Base-by-base conservation (phyloP, 1,140 invertebrate genomes). In the Drosophila nikananu region DNA sequence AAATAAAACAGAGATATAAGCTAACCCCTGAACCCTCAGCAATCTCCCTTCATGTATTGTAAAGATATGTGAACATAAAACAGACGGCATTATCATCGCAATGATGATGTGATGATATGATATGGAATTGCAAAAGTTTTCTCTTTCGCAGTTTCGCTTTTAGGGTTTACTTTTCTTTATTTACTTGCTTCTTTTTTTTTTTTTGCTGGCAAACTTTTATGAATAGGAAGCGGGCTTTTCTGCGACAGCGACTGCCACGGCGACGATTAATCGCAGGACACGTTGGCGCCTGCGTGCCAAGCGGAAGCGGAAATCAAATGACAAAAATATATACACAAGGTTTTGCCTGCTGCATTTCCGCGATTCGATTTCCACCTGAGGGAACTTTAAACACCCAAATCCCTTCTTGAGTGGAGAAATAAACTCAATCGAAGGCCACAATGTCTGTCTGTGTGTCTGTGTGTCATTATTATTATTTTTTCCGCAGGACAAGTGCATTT, bases 71-170 rank as follows among this genome's bases (percentile, higher is more conserved):
- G 84, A 55, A 64, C 79, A 89, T 86, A 89, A 89, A 89, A 84
- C 86, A 67, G 66, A 72, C 86, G 70, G 86, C 86, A 90, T 90
- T 83, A 91, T 91, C 79, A 87, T 86, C 52, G 64, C 86, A 80
- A 90, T 90, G 86, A 90, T 90, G 86, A 90, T 90, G 86, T 90
- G 86, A 90, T 90, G 86, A 90, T 90, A 91, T 78, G 80, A 92
- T 92, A 92, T 86, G 82, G 73, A 86, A 86, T 91, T 80, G 82
- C 82, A 65, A 92, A 92, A 92, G 68, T 92, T 92, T 86, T 49
- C 70, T 72, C 59, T 72, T 55, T 49, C 66, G 64, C 39, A 37
- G 63, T 77, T 65, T 74, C 49, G 35, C 17, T 61, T 59, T 41
- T 51, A 21, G 62, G 35, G 10, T 15, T 42, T 61, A 19, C 46